Conservation (phyloP, 2,113 vertebrate genomes). For the Daboia siamensis region DNA sequence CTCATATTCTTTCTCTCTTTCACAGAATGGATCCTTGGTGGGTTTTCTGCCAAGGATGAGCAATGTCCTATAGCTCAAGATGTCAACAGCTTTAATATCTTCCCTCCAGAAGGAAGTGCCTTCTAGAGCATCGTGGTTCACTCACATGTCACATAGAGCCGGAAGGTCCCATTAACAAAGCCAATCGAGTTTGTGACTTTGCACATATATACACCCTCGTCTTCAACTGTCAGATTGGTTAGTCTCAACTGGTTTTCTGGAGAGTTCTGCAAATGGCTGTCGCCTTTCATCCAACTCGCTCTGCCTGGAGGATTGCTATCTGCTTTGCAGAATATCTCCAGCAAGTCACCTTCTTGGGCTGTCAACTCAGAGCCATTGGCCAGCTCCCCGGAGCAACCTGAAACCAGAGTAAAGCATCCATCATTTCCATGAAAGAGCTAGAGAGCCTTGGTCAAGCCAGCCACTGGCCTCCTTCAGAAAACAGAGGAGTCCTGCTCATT, state of each 20-base stretch:
- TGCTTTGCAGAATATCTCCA: conserved; percentile 34
- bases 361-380: neutral
- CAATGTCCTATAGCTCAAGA: neutral
- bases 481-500: neutral
- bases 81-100: neutral
- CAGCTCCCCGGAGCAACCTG: neutral
- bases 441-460: neutral
- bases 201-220: conserved; percentile 48
- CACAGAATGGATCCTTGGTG: neutral
- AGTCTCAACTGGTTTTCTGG: conserved; percentile 21
- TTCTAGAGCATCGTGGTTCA: conserved; percentile 13
- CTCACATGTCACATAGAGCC: conserved; percentile 52
- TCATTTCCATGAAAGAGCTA: neutral
- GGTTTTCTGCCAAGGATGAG: neutral
- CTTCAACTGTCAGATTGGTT: neutral
- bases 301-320: conserved; percentile 3
- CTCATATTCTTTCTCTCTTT: neutral
- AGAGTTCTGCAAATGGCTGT: neutral
- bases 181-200: conserved; percentile 17
- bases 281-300: conserved; percentile 36
- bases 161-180: neutral
- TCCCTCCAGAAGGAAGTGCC: neutral
- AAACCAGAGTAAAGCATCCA: neutral
- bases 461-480: neutral
- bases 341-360: conserved; percentile 33